Evolutionary conservation across 2,888 invertebrate species (phyloP).

Genomic region (Holacanthella duospinosa): DNA sequence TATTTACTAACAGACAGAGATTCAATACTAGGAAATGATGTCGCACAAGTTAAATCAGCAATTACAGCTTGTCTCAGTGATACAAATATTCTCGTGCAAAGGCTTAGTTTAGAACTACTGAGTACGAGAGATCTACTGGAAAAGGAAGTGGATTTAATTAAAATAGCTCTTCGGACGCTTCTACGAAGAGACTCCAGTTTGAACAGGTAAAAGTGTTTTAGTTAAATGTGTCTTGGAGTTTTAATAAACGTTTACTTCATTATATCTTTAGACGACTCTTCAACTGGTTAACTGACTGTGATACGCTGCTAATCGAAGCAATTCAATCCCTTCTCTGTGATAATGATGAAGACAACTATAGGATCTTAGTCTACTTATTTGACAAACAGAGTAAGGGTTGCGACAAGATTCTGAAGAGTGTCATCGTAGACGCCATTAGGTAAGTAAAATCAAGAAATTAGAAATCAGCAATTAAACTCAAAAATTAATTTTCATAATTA

Average conservation of each 20-base stretch:
- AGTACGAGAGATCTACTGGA: slow-evolving; percentile 20
- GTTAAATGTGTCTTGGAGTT: too few species aligned
- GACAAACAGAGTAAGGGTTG: slow-evolving; percentile 75
- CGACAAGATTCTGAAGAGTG: slow-evolving; percentile 61
- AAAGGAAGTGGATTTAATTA: slow-evolving; percentile 7
- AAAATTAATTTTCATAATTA: too few species aligned
- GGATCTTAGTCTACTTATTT: slow-evolving; percentile 67
- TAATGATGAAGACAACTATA: slow-evolving; percentile 44
- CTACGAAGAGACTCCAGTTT: slow-evolving; percentile 73
- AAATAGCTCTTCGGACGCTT: slow-evolving; percentile 20
- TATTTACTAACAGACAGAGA: slow-evolving; percentile 56
- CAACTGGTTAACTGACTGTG: slow-evolving; percentile 4
- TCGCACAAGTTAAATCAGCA: slow-evolving; percentile 8
- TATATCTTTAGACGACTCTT: slow-evolving; percentile 3
- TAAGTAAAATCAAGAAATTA: not conserved
- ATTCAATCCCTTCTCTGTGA: slow-evolving; percentile 22
- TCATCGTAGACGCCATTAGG: slow-evolving; percentile 52
- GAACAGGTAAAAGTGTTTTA: slow-evolving; percentile 45
- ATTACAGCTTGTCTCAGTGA: slow-evolving; percentile 18
- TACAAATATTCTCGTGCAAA: slow-evolving; percentile 55
- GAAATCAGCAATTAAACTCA: not conserved
- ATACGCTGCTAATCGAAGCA: slow-evolving; percentile 19
- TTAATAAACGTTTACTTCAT: not conserved
- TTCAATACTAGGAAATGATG: slow-evolving; percentile 10
- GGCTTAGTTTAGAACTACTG: slow-evolving; percentile 71